Conservation (phyloP, 1,140 invertebrate genomes). For the Diorhabda sublineata region DNA sequence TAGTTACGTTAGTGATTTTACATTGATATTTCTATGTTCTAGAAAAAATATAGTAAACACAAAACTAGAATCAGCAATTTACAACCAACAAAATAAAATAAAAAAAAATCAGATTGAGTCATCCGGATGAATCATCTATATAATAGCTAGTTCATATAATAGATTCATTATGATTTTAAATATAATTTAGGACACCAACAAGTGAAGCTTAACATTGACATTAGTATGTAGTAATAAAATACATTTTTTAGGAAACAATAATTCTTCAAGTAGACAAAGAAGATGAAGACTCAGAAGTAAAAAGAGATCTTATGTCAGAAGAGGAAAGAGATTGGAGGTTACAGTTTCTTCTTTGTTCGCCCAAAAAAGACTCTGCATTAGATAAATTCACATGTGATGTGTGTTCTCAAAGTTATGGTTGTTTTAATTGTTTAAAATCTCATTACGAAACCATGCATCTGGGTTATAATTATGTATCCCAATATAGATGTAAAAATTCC, state of each 20-base stretch:
- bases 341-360: neutral
- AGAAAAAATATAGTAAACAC: too few species aligned
- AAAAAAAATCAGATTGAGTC: too few species aligned
- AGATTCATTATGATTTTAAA: too few species aligned
- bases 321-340: neutral
- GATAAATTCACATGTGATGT: slow-evolving; percentile 23
- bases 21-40: too few species aligned
- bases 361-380: neutral
- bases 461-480: slow-evolving; percentile 15
- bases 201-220: too few species aligned
- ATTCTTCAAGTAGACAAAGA: slow-evolving; percentile 14
- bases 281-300: slow-evolving; percentile 2
- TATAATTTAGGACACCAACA: too few species aligned
- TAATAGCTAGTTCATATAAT: too few species aligned
- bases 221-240: too few species aligned
- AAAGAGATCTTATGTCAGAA: neutral
- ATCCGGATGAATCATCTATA: too few species aligned
- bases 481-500: slow-evolving; percentile 25
- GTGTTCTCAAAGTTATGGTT: slow-evolving; percentile 19
- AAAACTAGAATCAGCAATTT: too few species aligned
- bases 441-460: slow-evolving; percentile 29
- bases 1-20: too few species aligned
- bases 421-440: slow-evolving; percentile 29
- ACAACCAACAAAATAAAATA: too few species aligned
- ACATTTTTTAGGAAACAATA: slow-evolving; percentile 12